Conservation (phyloP, 2,797 vertebrate species). For the Australoheros facetus region DNA sequence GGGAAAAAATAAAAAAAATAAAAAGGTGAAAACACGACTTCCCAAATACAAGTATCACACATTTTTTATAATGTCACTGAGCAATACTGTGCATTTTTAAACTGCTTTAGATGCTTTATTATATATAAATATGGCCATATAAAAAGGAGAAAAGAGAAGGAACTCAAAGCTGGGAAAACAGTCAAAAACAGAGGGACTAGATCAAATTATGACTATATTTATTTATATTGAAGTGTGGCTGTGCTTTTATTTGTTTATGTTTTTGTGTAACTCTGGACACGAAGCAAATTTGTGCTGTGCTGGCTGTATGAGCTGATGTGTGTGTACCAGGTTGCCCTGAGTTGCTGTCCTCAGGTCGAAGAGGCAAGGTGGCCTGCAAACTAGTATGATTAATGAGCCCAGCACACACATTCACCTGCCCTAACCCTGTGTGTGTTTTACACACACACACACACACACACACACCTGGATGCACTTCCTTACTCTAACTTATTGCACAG, state of each 20-base stretch:
- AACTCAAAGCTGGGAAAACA: neutral
- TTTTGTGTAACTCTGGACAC: neutral
- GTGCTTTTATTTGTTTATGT: neutral
- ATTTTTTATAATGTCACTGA: neutral
- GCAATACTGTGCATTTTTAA: neutral
- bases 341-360: slow-evolving; percentile 62
- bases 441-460: too few relatives aligned
- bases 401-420: slow-evolving; percentile 32
- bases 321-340: slow-evolving; percentile 17
- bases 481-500: slow-evolving; percentile 9
- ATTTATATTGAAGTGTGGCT: neutral
- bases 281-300: slow-evolving; percentile 30
- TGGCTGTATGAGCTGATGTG: slow-evolving; percentile 16
- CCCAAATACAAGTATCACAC: slow-evolving; percentile 40
- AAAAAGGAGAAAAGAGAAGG: neutral
- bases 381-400: slow-evolving; percentile 70
- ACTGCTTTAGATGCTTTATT: neutral
- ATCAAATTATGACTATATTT: neutral
- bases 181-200: neutral
- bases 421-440: neutral
- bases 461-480: slow-evolving; percentile 9
- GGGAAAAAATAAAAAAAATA: slow-evolving; percentile 4
- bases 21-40: slow-evolving; percentile 67
- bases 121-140: neutral
- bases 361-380: slow-evolving; percentile 59